These are phyloP conservation scores for Sminthurinus signatus DNA, from an alignment of 1,140 invertebrate genomes.

Conservation along the genomic window DNA sequence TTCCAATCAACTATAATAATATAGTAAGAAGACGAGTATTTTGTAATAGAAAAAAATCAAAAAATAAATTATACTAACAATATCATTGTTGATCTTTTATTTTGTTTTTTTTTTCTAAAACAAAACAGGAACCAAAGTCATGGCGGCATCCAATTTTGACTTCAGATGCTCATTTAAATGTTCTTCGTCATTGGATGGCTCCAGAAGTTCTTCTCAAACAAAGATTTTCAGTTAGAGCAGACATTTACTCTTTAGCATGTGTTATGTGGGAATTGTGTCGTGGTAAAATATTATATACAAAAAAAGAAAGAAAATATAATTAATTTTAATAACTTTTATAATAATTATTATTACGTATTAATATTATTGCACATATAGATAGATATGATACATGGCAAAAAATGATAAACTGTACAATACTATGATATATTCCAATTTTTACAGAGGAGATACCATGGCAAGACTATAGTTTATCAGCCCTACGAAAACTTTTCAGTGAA, in stretches of 20 bases:
- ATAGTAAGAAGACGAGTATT: too few relatives aligned
- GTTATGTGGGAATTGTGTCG: constrained; percentile 49
- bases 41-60: too few relatives aligned
- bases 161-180: constrained; percentile 33
- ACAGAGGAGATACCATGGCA: constrained; percentile 4
- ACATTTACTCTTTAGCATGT: constrained; percentile 48
- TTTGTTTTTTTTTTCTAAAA: too few relatives aligned
- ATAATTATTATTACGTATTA: too few relatives aligned
- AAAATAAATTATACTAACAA: too few relatives aligned
- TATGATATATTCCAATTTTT: too few relatives aligned
- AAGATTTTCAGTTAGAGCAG: constrained; percentile 43
- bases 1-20: not conserved
- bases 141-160: constrained; percentile 9
- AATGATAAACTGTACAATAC: too few relatives aligned
- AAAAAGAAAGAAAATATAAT: too few relatives aligned
- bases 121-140: not conserved
- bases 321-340: too few relatives aligned
- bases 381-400: too few relatives aligned
- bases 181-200: constrained; percentile 46
- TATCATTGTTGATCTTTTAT: too few relatives aligned
- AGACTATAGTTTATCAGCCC: not conserved
- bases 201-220: constrained; percentile 47
- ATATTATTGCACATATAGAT: too few relatives aligned
- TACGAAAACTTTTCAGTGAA: not conserved
- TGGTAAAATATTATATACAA: constrained; percentile 30